phyloP scores from a whole-genome alignment of 2,888 invertebrate species.

The Crocallis elinguaria region DNA sequence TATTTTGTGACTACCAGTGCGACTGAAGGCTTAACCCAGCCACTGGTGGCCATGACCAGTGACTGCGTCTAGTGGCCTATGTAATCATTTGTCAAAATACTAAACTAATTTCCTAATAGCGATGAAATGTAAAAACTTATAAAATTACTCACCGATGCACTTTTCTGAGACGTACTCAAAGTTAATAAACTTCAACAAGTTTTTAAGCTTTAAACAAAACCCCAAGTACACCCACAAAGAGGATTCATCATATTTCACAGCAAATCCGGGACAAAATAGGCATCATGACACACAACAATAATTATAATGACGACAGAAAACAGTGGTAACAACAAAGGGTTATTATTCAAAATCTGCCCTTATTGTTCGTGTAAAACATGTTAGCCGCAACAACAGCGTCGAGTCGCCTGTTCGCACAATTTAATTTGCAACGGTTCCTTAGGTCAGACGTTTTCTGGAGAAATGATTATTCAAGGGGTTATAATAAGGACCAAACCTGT shows the following conservation, averaged over 20 bases:
- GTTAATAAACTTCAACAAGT: slow-evolving; percentile 4
- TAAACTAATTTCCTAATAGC: too few relatives aligned
- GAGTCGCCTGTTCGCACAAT: slow-evolving; percentile 34
- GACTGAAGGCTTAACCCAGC: too few relatives aligned
- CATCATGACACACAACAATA: slow-evolving; percentile 52
- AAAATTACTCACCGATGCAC: not conserved
- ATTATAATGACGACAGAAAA: slow-evolving; percentile 66
- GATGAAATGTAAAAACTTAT: not conserved
- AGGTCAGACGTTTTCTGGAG: not conserved
- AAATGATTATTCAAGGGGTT: not conserved
- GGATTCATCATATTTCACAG: slow-evolving; percentile 25
- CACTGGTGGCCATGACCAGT: too few relatives aligned
- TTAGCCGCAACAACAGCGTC: slow-evolving; percentile 70
- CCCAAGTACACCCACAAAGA: slow-evolving; percentile 10
- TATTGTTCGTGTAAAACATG: slow-evolving; percentile 78
- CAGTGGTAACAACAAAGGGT: slow-evolving; percentile 66
- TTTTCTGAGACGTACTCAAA: not conserved
- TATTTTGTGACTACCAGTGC: too few relatives aligned
- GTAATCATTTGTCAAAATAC: too few relatives aligned
- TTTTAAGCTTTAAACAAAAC: slow-evolving; percentile 14
- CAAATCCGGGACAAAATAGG: slow-evolving; percentile 42
- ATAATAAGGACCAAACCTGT: too few relatives aligned
- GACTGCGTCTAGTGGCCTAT: too few relatives aligned
- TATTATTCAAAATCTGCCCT: slow-evolving; percentile 78
- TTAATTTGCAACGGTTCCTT: slow-evolving; percentile 9